phyloP scores from a whole-genome alignment of 2,797 vertebrate genomes.

The Pelobates cultripes region DNA sequence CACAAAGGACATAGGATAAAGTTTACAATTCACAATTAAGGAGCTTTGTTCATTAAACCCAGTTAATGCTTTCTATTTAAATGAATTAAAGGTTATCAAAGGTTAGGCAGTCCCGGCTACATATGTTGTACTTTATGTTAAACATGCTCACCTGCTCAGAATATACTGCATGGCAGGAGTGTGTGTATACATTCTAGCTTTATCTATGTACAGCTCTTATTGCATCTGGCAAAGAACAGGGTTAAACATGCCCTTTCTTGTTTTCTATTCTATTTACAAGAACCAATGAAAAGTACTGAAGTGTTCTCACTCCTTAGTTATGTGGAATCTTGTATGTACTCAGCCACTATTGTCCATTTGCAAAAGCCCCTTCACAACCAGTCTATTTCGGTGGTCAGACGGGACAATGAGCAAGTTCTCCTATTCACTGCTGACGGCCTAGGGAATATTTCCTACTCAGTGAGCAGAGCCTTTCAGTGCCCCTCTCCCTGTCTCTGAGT shows the following conservation, averaged over 20 bases:
- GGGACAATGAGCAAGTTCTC: constrained; percentile 83
- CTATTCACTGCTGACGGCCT: constrained; percentile 78
- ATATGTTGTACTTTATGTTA: not conserved
- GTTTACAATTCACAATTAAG: too few relatives aligned
- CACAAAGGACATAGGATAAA: too few relatives aligned
- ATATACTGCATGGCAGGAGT: not conserved
- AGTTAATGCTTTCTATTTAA: too few relatives aligned
- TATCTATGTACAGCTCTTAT: constrained; percentile 41
- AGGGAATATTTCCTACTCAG: constrained; percentile 83
- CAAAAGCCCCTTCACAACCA: constrained; percentile 85
- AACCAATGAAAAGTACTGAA: constrained; percentile 69
- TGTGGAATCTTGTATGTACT: constrained; percentile 84
- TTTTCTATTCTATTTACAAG: constrained; percentile 63
- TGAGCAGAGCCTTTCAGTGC: constrained; percentile 81
- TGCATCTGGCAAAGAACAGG: constrained; percentile 59
- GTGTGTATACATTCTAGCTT: not conserved
- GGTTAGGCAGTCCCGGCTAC: too few relatives aligned
- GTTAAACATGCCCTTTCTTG: constrained; percentile 64
- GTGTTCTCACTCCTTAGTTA: constrained; percentile 79
- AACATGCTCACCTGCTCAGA: constrained; percentile 16
- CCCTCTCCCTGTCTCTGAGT: constrained; percentile 82
- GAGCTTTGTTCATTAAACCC: too few relatives aligned
- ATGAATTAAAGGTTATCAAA: too few relatives aligned
- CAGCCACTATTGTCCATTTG: constrained; percentile 87
- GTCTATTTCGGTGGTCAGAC: constrained; percentile 79